Conservation (phyloP, 2,113 vertebrate species). For the Chaetodon auriga region DNA sequence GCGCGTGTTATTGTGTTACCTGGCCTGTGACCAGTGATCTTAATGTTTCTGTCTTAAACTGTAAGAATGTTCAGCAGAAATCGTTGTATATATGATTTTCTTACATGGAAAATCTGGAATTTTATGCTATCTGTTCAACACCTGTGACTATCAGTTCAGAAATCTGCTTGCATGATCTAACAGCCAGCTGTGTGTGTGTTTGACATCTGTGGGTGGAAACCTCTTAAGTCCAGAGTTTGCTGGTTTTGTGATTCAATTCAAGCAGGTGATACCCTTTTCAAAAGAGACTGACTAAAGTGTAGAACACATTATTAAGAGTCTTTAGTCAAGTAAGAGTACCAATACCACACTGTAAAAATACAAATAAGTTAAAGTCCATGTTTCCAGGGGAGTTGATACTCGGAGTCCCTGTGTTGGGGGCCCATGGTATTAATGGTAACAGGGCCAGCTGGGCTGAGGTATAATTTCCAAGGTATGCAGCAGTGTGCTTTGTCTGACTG, state of each 20-base stretch:
- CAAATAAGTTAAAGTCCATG: no score
- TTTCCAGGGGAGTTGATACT: conserved; percentile 1
- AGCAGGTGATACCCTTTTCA: not conserved
- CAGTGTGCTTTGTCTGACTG: not conserved
- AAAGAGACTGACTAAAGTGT: not conserved
- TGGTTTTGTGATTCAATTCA: not conserved
- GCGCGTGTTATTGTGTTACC: not conserved
- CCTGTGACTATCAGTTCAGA: conserved; percentile 6
- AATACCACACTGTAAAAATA: no score
- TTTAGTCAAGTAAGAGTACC: no score
- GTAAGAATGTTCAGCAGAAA: not conserved
- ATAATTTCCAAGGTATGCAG: not conserved
- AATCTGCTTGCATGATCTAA: not conserved
- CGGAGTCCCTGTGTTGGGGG: conserved; percentile 20
- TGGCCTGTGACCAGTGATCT: not conserved
- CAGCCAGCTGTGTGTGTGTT: not conserved
- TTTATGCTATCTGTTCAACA: not conserved
- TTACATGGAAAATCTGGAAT: not conserved
- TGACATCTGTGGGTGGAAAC: not conserved
- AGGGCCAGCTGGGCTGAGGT: conserved; percentile 28
- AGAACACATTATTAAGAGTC: not conserved
- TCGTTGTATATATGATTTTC: not conserved
- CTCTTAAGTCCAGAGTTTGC: not conserved
- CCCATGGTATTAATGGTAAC: conserved; percentile 44
- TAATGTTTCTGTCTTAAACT: not conserved